Evolutionary conservation across 2,888 invertebrate genomes (phyloP).

Genomic region (Plemyria rubiginata): DNA sequence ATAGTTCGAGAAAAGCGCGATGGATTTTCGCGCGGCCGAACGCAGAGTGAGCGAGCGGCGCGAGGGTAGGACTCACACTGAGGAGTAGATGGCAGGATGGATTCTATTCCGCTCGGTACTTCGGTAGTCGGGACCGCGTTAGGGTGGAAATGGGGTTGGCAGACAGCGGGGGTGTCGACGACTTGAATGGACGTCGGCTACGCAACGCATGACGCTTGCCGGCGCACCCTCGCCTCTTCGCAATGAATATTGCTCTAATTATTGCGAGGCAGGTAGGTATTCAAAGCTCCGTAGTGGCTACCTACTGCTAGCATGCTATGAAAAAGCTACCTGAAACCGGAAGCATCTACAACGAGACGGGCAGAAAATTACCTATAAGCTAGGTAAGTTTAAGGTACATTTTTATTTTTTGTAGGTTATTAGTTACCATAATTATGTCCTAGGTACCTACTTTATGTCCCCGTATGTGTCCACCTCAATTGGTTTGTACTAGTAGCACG

Average conservation of each 20-base stretch:
- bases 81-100: conserved; percentile 42
- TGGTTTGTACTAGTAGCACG: no score
- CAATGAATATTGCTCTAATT: conserved; percentile 52
- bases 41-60: conserved; percentile 49
- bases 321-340: conserved; percentile 7
- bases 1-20: conserved; percentile 66
- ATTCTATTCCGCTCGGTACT: conserved; percentile 44
- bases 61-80: conserved; percentile 65
- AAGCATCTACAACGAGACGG: no score
- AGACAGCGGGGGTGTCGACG: conserved; percentile 48
- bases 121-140: conserved; percentile 45
- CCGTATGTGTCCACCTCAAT: no score
- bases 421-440: no score
- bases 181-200: conserved; percentile 57
- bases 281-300: conserved; percentile 23
- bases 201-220: conserved; percentile 46
- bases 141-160: conserved; percentile 60
- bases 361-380: no score
- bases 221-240: conserved; percentile 46
- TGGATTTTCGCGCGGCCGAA: conserved; percentile 43
- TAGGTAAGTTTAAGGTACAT: no score
- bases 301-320: not conserved
- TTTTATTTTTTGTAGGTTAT: no score
- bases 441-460: no score
- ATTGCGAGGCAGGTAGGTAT: conserved; percentile 37